These are phyloP conservation scores for Ptilonorhynchus violaceus DNA, from an alignment of 2,113 vertebrate species.

Conservation along the genomic window DNA sequence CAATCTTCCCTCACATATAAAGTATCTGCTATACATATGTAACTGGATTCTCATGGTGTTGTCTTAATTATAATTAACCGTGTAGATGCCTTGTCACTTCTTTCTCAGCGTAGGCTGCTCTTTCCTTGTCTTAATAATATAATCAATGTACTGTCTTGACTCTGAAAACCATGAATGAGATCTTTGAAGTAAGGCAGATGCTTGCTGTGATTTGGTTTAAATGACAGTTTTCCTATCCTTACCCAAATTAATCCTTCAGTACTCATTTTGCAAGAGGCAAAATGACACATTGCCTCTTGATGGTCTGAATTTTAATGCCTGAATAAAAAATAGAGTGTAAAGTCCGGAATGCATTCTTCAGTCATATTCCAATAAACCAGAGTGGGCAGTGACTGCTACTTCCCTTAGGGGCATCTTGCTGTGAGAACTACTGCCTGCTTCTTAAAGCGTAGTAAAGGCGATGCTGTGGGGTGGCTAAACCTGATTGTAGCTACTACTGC, in stretches of 20 bases:
- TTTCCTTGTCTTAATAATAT: background rate
- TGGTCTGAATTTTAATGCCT: background rate
- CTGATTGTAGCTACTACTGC: background rate
- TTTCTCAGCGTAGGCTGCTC: background rate
- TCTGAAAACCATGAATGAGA: background rate
- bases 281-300: background rate
- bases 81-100: background rate
- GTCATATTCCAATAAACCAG: background rate
- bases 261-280: background rate
- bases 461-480: background rate
- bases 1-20: background rate
- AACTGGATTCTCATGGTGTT: background rate
- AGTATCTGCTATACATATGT: background rate
- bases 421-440: background rate
- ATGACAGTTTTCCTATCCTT: background rate
- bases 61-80: background rate
- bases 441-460: background rate
- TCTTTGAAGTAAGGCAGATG: background rate
- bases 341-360: background rate
- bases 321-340: background rate
- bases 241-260: background rate
- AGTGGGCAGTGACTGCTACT: rapidly evolving
- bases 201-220: background rate
- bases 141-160: background rate
- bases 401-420: background rate